Base-by-base conservation (phyloP, 2,888 invertebrate genomes). In the Rhamphomyia laevipes region DNA sequence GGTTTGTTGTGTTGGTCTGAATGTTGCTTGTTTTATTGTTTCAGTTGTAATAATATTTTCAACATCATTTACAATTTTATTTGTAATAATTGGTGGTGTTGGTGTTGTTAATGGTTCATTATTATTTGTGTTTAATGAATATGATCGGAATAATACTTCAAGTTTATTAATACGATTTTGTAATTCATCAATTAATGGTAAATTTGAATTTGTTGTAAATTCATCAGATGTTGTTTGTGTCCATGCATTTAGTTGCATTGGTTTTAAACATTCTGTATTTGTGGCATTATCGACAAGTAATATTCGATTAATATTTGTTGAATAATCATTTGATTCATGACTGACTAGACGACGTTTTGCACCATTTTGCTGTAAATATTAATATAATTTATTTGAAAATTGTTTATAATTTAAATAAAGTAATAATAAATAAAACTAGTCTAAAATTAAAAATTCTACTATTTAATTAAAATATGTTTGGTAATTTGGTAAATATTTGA, bases 141-240 rank as follows among this genome's bases (percentile, higher is more conserved):
- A 62, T n/a, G 52, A 56, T 37, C 57, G 57, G 43, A 66, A 44
- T 51, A 61, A 59, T 38, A 56, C 49, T 51, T 65, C 61, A 43
- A 65, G 50, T n/a, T 57, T 49, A 21, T 53, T 58, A 27, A 65
- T 55, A 50, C 61, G 61, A 1, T 63, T 59, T 6, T 54, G 55
- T n/a, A 64, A 49, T 1, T 55, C 60, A 7, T 35, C 35, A 35
- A 35, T 45, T 54, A 51, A 53, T 55, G 23, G 41, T 51, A 45
- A 27, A 57, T 51, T 6, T 56, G 45, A 1, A 43, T 21, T 37
- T 16, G 53, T 45, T 6, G 42, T 54, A 18, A 62, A 61, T 46
- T 63, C 63, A 3, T 59, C 58, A 27, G 47, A 45, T 0, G 55
- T 53, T 2, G 65, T 65, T 50, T 66, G 66, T 2, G 65, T 58